phyloP scores from a whole-genome alignment of 2,888 invertebrate species.

The Heliconius ismenius region DNA sequence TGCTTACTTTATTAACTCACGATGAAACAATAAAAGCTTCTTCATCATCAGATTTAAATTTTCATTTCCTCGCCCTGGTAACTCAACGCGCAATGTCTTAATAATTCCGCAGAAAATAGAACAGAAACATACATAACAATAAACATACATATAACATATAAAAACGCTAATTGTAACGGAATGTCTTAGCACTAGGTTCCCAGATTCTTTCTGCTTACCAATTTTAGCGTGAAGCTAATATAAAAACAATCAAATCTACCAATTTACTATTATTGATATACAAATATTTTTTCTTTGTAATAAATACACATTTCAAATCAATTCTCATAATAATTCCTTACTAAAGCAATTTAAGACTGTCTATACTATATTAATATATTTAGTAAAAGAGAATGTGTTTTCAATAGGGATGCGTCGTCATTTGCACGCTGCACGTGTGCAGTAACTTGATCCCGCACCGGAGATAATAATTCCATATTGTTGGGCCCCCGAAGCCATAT shows the following conservation, averaged over 20 bases:
- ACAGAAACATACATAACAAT: no score
- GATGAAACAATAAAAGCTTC: constrained; percentile 48
- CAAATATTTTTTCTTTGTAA: neutral
- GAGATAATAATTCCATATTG: constrained; percentile 64
- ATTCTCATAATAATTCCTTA: neutral
- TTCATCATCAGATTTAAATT: constrained; percentile 17
- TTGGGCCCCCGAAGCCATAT: constrained; percentile 44
- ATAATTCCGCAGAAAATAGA: neutral
- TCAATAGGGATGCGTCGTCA: constrained; percentile 45
- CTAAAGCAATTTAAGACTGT: constrained; percentile 1
- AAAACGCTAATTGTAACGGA: neutral
- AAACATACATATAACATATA: no score
- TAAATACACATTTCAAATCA: neutral
- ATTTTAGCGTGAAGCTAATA: neutral
- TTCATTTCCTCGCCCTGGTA: no score
- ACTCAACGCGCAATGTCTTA: no score
- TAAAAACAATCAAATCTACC: neutral
- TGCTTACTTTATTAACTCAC: constrained; percentile 55
- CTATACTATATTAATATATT: neutral
- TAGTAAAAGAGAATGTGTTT: constrained; percentile 11
- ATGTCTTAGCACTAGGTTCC: neutral
- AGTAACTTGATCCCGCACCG: constrained; percentile 60
- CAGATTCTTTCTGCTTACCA: neutral
- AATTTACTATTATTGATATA: neutral
- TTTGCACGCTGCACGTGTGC: constrained; percentile 58